Evolutionary conservation across 1,140 invertebrate genomes (phyloP).

Genomic region (Leptinotarsa defecta): DNA sequence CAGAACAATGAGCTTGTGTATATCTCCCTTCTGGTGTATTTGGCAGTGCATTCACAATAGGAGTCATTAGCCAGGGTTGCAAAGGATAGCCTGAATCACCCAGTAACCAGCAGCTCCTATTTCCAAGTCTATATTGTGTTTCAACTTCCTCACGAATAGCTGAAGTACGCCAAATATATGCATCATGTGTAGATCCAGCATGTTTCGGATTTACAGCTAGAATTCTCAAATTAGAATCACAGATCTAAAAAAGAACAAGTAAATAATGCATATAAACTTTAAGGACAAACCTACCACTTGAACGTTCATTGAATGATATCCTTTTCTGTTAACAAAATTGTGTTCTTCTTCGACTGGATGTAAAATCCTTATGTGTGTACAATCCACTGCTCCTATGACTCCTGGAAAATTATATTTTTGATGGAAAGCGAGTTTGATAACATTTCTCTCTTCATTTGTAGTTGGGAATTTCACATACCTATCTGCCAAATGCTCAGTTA

Average conservation of each 20-base stretch:
- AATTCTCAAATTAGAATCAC: slow-evolving; percentile 10
- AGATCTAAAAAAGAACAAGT: not conserved
- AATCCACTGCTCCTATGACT: slow-evolving; percentile 1
- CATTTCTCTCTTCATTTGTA: not conserved
- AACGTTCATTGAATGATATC: slow-evolving; percentile 3
- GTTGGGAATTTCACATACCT: slow-evolving; percentile 3
- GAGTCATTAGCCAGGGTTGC: slow-evolving; percentile 11
- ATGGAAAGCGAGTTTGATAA: not conserved
- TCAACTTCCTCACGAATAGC: slow-evolving; percentile 27
- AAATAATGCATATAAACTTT: not conserved
- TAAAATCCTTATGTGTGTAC: not conserved
- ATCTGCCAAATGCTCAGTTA: not conserved
- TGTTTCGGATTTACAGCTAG: slow-evolving; percentile 38
- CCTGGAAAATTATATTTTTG: not conserved
- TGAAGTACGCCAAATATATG: slow-evolving; percentile 37
- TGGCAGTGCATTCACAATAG: not conserved
- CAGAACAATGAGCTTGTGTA: not conserved
- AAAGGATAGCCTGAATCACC: slow-evolving; percentile 18
- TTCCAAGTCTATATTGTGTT: not conserved
- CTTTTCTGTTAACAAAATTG: slow-evolving; percentile 1
- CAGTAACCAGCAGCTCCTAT: slow-evolving; percentile 14
- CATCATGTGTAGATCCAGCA: slow-evolving; percentile 49
- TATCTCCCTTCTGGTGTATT: not conserved
- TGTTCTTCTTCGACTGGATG: not conserved
- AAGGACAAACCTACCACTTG: not conserved